Evolutionary conservation across 2,888 invertebrate species (phyloP), one percentile per base, ranked within the genome.

Genomic region (Tineola bisselliella): DNA sequence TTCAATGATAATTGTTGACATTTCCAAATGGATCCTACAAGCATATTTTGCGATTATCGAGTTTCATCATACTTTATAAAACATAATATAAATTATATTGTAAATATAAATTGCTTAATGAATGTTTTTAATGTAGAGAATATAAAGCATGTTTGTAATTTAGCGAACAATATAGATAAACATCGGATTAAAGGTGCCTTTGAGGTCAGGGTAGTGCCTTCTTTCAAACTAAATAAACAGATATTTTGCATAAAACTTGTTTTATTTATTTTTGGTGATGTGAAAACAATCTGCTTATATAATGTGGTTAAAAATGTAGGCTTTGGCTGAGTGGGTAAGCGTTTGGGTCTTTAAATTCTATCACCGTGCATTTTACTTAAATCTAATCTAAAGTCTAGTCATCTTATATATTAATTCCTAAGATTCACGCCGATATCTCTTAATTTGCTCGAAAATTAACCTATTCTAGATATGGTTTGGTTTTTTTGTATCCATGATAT

Each of bases 181-280:
- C 76, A 71, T 75, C 71, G 67, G 75, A 71, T 67, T 69, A 70
- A 71, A 72, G 78, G 79, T 80, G 83, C 82, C 84, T 83, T 80
- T 67, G 70, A 75, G 70, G 68, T 65, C 73, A 77, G 77, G 78
- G 76, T 79, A 76, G 79, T 83, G 81, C 81, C 82, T 83, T 78
- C 71, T 71, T 77, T 81, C 81, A 78, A 67, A 76, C 74, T 80
- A 71, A 78, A 79, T 81, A 82, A 83, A 82, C 77, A 76, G 68
- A 68, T 76, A 43, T 59, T 59, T 59, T 59, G 5, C 44, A 44
- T 6, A 12, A 12, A n/a, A 17, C 44, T 44, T 44, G 44, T 59
- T 59, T 58, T 58, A 58, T 19, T 58, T 52, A n/a, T n/a, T n/a
- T n/a, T n/a, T n/a, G n/a, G n/a, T n/a, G n/a, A n/a, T n/a, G n/a